Base-by-base conservation (phyloP, 2,888 invertebrate genomes). In the Hypomecis atomaria region DNA sequence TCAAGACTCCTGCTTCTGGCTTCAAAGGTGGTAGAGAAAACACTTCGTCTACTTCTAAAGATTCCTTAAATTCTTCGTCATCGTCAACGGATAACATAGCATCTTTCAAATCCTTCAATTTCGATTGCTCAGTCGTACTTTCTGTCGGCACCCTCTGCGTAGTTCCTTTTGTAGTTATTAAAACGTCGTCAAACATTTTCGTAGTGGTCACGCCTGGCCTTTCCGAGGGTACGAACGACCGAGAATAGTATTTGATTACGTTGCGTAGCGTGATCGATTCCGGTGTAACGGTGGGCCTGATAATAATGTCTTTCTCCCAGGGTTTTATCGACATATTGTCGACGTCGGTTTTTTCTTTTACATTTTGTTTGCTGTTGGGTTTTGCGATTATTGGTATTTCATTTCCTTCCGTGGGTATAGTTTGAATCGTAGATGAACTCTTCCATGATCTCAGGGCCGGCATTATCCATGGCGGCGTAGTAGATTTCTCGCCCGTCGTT, bases 391-490 rank as follows among this genome's bases (percentile, higher is more conserved):
- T 69, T n/a, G 87, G 83, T 67, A 85, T 78, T 40, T 83, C 84
- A 59, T 78, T 84, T 50, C 82, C 81, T 68, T 87, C 87, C 4
- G 87, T 89, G 5, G 89, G 83, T 52, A 86, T 72, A 7, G 87
- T 84, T 66, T 80, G 87, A 71, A 84, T 77, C 13, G 86, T 84
- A 0, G 89, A 86, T 0, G 86, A 82, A 65, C 83, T 85, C 72
- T 88, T 91, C 90, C 90, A 89, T 10, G 87, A 87, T 62, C 85
- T 83, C 48, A 94, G 84, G 9, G 94, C 93, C 38, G 94, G 94
- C 81, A 94, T 91, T 54, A 92, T 93, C 86, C 94, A 93, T 6
- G 93, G 89, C 48, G 92, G 90, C n/a, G 85, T 83, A 37, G 89
- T 85, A 66, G 86, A 80, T 65, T 71, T 83, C 59, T 86, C 87